Percentiles rank a stretch among this genome's conserved stretches.
phyloP scores from a whole-genome alignment of 2,888 invertebrate species.

The Torymus auratus region DNA sequence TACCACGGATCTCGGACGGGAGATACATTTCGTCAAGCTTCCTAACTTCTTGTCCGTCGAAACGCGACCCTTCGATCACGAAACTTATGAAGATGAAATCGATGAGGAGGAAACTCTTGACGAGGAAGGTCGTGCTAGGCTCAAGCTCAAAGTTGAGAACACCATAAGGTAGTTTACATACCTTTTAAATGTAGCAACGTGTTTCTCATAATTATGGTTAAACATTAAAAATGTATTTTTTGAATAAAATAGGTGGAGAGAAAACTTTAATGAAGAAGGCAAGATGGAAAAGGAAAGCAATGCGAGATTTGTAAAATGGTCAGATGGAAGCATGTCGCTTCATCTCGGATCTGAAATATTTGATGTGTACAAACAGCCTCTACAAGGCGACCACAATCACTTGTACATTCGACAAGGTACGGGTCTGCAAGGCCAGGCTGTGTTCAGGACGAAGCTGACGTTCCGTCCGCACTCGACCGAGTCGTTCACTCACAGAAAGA shows the following conservation, averaged over 20 bases:
- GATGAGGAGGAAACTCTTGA: slow-evolving; percentile 98
- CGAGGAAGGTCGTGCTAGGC: slow-evolving; percentile 96
- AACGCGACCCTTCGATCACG: slow-evolving; percentile 95
- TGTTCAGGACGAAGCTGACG: slow-evolving; percentile 96
- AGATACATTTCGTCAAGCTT: slow-evolving; percentile 96
- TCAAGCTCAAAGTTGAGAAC: slow-evolving; percentile 97
- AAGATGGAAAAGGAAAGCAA: slow-evolving; percentile 93
- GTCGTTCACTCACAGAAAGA: slow-evolving; percentile 98
- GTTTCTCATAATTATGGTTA: background rate
- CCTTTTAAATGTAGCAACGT: background rate
- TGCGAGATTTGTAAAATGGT: slow-evolving; percentile 97
- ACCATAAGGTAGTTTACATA: slow-evolving; percentile 83
- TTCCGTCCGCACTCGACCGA: slow-evolving; percentile 99
- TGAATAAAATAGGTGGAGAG: slow-evolving; percentile 83
- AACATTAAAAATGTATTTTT: background rate
- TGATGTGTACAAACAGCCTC: slow-evolving; percentile 95
- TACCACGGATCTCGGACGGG: slow-evolving; percentile 92
- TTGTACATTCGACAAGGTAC: slow-evolving; percentile 98
- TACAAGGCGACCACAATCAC: slow-evolving; percentile 98
- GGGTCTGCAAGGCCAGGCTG: slow-evolving; percentile 97
- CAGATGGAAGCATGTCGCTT: slow-evolving; percentile 97
- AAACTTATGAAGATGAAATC: slow-evolving; percentile 98
- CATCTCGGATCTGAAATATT: slow-evolving; percentile 98
- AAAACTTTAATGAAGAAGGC: slow-evolving; percentile 88
- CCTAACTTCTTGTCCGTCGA: slow-evolving; percentile 99